A percentile compares a stretch with the other conserved stretches of the same genome.
phyloP scores from a whole-genome alignment of 2,113 vertebrate species.

The Tricholaema leucomelas region DNA sequence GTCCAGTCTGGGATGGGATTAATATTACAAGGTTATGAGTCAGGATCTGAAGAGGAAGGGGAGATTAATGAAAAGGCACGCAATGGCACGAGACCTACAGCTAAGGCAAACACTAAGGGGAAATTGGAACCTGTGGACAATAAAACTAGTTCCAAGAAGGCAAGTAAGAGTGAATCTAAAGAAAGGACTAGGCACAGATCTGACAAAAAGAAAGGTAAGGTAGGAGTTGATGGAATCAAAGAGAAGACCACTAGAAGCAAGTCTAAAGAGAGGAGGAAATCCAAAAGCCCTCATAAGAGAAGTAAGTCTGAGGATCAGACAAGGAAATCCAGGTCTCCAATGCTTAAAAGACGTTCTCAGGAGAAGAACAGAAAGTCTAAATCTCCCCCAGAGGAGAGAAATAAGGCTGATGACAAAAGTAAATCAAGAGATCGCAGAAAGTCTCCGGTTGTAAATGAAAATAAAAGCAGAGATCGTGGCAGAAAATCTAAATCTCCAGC shows the following conservation, averaged over 20 bases:
- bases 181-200: conserved; percentile 87
- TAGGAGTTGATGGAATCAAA: conserved; percentile 73
- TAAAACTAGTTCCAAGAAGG: conserved; percentile 86
- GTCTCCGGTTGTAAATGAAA: conserved; percentile 79
- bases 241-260: conserved; percentile 83
- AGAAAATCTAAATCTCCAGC: conserved; percentile 85
- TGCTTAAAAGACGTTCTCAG: conserved; percentile 77
- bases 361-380: conserved; percentile 80
- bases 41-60: conserved; percentile 95
- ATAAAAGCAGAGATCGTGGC: conserved; percentile 81
- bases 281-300: conserved; percentile 83
- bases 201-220: conserved; percentile 88
- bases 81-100: conserved; percentile 85
- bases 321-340: conserved; percentile 82
- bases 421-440: conserved; percentile 80
- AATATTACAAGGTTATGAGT: conserved; percentile 97
- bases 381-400: conserved; percentile 78
- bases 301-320: conserved; percentile 84
- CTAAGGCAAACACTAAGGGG: conserved; percentile 82
- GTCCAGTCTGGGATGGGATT: conserved; percentile 98
- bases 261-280: conserved; percentile 88
- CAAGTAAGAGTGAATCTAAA: conserved; percentile 87
- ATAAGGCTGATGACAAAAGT: conserved; percentile 75
- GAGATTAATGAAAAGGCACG: conserved; percentile 87
- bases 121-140: conserved; percentile 86